A percentile compares a stretch with the other conserved stretches of the same genome.
phyloP scores from a whole-genome alignment of 1,140 invertebrate species.

The Metopolophium dirhodum region DNA sequence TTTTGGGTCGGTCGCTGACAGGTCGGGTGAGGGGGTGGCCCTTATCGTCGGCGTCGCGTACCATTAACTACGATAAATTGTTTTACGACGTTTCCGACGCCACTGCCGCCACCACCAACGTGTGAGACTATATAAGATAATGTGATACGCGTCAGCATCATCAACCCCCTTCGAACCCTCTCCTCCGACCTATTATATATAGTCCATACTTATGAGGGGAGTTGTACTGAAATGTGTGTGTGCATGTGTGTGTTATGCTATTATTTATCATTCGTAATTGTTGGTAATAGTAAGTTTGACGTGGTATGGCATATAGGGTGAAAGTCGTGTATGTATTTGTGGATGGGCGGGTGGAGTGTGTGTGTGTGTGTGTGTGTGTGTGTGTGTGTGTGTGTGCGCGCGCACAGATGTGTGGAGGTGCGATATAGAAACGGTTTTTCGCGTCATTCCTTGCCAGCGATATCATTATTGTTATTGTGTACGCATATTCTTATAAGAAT shows the following conservation, averaged over 20 bases:
- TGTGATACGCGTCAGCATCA: slow-evolving; percentile 37
- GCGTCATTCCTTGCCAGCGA: too few relatives aligned
- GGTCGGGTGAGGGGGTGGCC: not conserved
- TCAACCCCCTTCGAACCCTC: not conserved
- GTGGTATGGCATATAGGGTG: not conserved
- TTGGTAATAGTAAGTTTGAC: not conserved
- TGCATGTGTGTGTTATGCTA: not conserved
- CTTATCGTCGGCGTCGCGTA: slow-evolving; percentile 45
- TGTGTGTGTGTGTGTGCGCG: not conserved
- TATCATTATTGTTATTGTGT: slow-evolving; percentile 1
- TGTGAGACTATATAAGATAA: slow-evolving; percentile 39
- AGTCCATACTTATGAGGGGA: not conserved
- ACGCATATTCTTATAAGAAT: slow-evolving; percentile 19
- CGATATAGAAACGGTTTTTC: not conserved
- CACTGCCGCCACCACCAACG: not conserved
- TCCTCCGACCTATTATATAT: not conserved
- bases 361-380: not conserved
- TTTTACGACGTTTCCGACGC: slow-evolving; percentile 29
- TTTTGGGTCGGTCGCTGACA: not conserved
- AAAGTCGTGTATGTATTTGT: not conserved
- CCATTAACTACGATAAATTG: slow-evolving; percentile 56
- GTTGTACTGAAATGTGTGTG: not conserved
- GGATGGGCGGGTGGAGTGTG: too few relatives aligned
- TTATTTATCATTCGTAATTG: slow-evolving; percentile 37
- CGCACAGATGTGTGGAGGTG: not conserved